Percentiles rank a stretch among this genome's conserved stretches.
Evolutionary conservation across 2,797 vertebrate genomes (phyloP).

Genomic region (Platyrinchus mystaceus): DNA sequence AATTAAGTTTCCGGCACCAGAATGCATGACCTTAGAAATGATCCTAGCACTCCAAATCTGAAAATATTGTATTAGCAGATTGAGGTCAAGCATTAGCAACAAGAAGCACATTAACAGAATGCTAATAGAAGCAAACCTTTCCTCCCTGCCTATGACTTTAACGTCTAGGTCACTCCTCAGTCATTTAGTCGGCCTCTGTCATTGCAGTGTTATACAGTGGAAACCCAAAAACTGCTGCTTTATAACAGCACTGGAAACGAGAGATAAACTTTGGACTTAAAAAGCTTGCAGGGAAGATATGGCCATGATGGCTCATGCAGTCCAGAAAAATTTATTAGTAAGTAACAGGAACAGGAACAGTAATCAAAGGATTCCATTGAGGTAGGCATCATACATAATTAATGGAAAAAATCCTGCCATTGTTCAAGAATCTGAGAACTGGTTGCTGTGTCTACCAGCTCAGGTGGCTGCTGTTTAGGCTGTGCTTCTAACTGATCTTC

Average conservation of each 20-base stretch:
- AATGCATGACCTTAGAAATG: not conserved
- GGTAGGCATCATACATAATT: too few species aligned
- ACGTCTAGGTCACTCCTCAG: not conserved
- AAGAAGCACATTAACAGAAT: not conserved
- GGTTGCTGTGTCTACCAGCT: not conserved
- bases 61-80: not conserved
- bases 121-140: not conserved
- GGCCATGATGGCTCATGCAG: not conserved
- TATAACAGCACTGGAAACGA: not conserved
- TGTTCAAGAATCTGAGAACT: not conserved
- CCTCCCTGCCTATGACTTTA: not conserved
- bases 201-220: not conserved
- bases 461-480: not conserved
- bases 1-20: not conserved
- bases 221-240: not conserved
- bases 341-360: not conserved
- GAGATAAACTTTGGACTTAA: not conserved
- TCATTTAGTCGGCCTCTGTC: not conserved
- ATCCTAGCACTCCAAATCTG: not conserved
- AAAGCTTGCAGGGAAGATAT: not conserved
- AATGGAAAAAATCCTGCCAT: accelerated
- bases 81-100: constrained; percentile 8
- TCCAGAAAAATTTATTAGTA: not conserved
- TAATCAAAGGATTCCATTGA: not conserved
- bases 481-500: not conserved